Percentiles rank a stretch among this genome's conserved stretches.
phyloP scores from a whole-genome alignment of 1,140 invertebrate species.

The Halictus rubicundus region DNA sequence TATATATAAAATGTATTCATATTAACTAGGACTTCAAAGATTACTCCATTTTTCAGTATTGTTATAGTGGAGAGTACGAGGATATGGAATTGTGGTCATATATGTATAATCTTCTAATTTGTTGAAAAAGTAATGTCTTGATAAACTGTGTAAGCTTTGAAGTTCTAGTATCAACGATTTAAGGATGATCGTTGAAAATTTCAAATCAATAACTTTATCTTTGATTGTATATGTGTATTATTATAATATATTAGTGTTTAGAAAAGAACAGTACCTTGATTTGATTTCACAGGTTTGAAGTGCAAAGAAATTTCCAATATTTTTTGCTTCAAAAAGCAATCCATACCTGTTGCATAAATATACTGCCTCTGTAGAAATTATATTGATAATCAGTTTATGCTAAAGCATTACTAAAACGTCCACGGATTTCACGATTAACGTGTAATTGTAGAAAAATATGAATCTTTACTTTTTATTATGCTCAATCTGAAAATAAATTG shows the following conservation, averaged over 20 bases:
- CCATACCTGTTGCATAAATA: conserved; percentile 42
- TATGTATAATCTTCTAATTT: conserved; percentile 11
- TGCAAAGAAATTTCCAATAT: conserved; percentile 37
- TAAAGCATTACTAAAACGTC: conserved; percentile 32
- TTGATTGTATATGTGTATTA: conserved; percentile 43
- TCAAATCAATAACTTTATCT: conserved; percentile 42
- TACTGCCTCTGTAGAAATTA: conserved; percentile 53
- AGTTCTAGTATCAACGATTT: conserved; percentile 50
- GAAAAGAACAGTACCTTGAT: conserved; percentile 34
- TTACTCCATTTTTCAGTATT: conserved; percentile 23
- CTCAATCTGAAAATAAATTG: conserved; percentile 34
- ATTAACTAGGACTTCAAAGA: conserved; percentile 25
- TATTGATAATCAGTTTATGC: conserved; percentile 37
- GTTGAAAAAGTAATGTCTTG: conserved; percentile 10
- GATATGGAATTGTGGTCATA: conserved; percentile 14
- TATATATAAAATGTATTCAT: conserved; percentile 42
- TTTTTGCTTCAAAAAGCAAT: conserved; percentile 21
- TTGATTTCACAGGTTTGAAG: conserved; percentile 35
- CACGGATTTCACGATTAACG: conserved; percentile 41
- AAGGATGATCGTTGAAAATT: conserved; percentile 36
- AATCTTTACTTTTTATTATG: conserved; percentile 44
- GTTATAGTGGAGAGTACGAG: conserved; percentile 1
- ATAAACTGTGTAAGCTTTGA: conserved; percentile 32
- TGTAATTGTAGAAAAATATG: conserved; percentile 22
- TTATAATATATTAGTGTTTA: conserved; percentile 40